A percentile compares a stretch with the other conserved stretches of the same genome.
phyloP scores from a whole-genome alignment of 2,797 vertebrate genomes.

The Gallinago stenura region DNA sequence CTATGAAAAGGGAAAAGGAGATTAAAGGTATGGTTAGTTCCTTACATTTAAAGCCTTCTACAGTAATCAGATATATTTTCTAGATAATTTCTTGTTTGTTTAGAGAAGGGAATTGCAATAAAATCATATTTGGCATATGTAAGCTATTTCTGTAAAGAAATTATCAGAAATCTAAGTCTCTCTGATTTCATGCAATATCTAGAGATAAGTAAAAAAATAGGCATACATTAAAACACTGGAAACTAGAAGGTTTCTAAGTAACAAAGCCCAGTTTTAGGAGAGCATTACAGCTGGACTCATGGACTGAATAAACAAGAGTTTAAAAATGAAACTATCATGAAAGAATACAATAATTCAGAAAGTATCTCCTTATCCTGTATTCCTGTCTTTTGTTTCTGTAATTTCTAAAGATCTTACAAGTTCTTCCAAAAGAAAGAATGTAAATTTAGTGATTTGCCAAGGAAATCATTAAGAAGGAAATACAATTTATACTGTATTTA shows the following conservation, averaged over 20 bases:
- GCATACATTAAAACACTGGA: neutral
- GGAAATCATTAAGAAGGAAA: neutral
- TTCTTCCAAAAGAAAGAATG: neutral
- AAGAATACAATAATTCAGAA: neutral
- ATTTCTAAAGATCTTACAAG: neutral
- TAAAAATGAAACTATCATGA: neutral
- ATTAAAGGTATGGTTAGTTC: neutral
- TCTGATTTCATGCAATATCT: neutral
- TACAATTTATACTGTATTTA: neutral
- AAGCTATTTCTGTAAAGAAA: neutral
- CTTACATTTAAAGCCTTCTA: neutral
- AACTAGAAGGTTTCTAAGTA: neutral
- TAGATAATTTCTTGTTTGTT: neutral
- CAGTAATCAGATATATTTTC: neutral
- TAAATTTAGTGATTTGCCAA: neutral
- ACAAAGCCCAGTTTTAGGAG: neutral
- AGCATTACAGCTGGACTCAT: neutral
- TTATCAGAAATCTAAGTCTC: neutral
- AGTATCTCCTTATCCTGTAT: neutral
- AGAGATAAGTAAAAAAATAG: rapidly evolving
- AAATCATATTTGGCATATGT: neutral
- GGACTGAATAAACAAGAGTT: neutral
- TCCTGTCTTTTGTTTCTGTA: neutral
- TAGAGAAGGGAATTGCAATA: neutral
- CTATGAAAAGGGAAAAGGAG: neutral